These are phyloP conservation scores for Poecilia gillii DNA, from an alignment of 2,797 vertebrate genomes.

Conservation along the genomic window DNA sequence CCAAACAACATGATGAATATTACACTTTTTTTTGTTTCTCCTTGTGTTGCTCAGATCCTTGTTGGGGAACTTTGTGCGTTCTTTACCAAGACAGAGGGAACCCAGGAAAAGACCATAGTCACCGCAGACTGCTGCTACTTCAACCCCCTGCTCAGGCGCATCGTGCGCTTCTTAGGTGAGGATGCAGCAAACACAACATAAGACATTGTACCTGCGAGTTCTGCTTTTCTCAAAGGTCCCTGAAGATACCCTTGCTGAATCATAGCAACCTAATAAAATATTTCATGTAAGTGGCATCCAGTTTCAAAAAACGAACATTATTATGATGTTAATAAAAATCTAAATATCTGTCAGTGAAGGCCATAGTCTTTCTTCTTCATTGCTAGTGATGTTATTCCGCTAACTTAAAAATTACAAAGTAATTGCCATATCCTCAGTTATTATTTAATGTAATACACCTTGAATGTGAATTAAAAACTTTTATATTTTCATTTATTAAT, in stretches of 20 bases:
- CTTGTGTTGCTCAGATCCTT: conserved; percentile 80
- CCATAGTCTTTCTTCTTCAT: background rate
- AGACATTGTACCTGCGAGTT: background rate
- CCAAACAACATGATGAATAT: background rate
- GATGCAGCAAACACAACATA: background rate
- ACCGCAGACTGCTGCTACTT: conserved; percentile 90
- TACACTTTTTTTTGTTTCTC: conserved; percentile 1
- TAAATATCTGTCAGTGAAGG: background rate
- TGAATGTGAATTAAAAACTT: background rate
- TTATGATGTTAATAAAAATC: no score
- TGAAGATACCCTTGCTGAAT: background rate
- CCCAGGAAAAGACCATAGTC: conserved; percentile 85
- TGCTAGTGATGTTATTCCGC: background rate
- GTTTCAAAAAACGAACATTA: background rate
- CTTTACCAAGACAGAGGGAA: conserved; percentile 80
- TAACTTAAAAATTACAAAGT: background rate
- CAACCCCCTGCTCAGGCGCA: conserved; percentile 86
- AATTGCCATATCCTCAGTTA: background rate
- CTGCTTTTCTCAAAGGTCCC: background rate
- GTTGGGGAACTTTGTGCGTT: conserved; percentile 85
- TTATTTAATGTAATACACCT: background rate
- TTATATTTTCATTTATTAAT: background rate
- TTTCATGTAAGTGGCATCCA: background rate
- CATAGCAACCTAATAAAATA: background rate
- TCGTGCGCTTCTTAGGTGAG: conserved; percentile 88